Conservation (phyloP, 2,797 vertebrate species). For the Brachyalestes nurse region DNA sequence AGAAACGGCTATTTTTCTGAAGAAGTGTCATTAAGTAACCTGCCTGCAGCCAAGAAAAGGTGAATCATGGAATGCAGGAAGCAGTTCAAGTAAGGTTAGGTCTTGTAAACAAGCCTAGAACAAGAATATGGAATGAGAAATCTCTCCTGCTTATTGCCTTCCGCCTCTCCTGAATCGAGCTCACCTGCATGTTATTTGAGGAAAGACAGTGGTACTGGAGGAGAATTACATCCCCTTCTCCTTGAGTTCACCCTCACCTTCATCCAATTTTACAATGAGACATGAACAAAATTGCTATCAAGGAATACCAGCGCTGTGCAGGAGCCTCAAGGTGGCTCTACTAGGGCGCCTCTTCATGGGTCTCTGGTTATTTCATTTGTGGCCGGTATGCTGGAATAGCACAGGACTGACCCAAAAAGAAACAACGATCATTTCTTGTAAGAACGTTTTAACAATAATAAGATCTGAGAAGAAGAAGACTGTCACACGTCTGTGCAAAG, state of each 20-base stretch:
- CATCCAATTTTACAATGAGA: constrained; percentile 23
- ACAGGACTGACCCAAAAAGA: constrained; percentile 3
- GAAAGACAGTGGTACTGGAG: background rate
- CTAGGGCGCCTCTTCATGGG: constrained; percentile 12
- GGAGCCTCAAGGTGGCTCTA: constrained; percentile 16
- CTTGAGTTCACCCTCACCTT: constrained; percentile 6
- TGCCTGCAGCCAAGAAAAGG: background rate
- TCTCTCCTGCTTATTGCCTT: background rate
- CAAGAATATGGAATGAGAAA: constrained; percentile 5
- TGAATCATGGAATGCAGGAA: constrained; percentile 7
- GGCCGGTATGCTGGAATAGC: constrained; percentile 26
- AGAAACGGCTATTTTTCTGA: background rate
- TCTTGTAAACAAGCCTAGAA: background rate
- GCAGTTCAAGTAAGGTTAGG: background rate
- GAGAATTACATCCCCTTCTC: constrained; percentile 9
- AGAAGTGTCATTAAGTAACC: background rate
- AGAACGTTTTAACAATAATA: constrained; percentile 17
- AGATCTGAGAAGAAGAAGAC: background rate
- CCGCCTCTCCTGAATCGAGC: background rate
- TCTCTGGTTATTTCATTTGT: constrained; percentile 30
- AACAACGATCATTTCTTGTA: background rate
- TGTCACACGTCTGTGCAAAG: background rate
- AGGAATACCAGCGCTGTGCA: background rate
- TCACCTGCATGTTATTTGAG: background rate
- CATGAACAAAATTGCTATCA: constrained; percentile 3